Evolutionary conservation across 2,797 vertebrate species (phyloP).

Genomic region (Hapalemur alaotrensis): DNA sequence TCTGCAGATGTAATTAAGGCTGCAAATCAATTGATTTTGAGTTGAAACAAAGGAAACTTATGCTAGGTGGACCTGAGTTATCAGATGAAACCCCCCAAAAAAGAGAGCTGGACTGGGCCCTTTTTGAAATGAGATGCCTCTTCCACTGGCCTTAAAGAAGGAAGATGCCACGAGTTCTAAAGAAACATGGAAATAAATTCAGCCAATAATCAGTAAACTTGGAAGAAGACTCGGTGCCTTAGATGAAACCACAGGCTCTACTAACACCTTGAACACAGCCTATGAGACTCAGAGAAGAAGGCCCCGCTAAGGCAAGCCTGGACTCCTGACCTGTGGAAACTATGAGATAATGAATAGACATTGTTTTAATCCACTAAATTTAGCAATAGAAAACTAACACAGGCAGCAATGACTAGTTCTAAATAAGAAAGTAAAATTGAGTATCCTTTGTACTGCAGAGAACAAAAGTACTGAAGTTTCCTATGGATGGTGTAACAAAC

Average conservation of each 20-base stretch:
- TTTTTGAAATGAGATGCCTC: neutral
- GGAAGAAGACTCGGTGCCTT: neutral
- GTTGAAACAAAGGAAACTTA: neutral
- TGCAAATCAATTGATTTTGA: conserved; percentile 11
- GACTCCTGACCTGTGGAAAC: neutral
- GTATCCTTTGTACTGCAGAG: neutral
- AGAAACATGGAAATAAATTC: conserved; percentile 11
- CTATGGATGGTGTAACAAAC: neutral
- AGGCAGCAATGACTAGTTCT: neutral
- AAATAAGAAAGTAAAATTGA: conserved; percentile 20
- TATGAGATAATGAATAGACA: neutral
- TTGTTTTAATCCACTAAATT: conserved; percentile 30
- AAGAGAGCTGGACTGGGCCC: neutral
- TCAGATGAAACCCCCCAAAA: neutral
- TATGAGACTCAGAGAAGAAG: neutral
- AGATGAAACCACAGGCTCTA: neutral
- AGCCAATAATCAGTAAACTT: neutral
- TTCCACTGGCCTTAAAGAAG: neutral
- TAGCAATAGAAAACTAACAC: conserved; percentile 39
- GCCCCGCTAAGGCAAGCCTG: neutral
- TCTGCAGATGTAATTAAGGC: conserved; percentile 3
- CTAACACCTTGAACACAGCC: neutral
- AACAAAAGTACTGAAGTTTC: neutral
- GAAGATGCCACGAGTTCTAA: neutral
- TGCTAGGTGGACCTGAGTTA: neutral